Evolutionary conservation across 2,797 vertebrate genomes (phyloP), one percentile per base, ranked within the genome.

Genomic region (Scyliorhinus canicula): DNA sequence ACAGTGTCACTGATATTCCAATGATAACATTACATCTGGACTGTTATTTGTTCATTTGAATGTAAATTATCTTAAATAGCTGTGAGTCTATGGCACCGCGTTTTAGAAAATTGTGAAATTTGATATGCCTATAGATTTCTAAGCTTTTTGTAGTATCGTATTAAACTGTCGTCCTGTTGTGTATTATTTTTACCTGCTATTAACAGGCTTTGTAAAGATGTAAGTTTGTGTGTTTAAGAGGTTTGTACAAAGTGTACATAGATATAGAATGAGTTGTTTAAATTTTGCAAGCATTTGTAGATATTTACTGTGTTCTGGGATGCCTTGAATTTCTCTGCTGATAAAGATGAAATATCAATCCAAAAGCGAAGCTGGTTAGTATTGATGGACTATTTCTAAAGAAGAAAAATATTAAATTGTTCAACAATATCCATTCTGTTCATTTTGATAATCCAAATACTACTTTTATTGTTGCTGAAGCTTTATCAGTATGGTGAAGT

Each of bases 231-330:
- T 98, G 97, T 98, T 97, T 95, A 96, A 97, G 95, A 97, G 97
- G 96, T 97, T 97, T 98, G 98, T 98, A 98, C 97, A 98, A 97
- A 97, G 97, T 99, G 98, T 99, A 99, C 96, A 99, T 98, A 98
- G 95, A 95, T 96, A 96, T 74, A 94, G 93, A 94, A 52, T 94
- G 93, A 96, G 97, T 96, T 98, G 97, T 98, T 98, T 97, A 96
- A 97, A 97, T 97, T 98, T 97, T 96, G 97, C 97, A 97, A 97
- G 97, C 97, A 98, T 98, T 98, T 99, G 98, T 98, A 98, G 98
- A 98, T 98, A 98, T 96, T 97, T 96, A 97, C 98, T 97, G 97
- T 96, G 97, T 97, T 97, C 97, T 97, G 97, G 96, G 97, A 97
- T 95, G 97, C 97, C 97, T 97, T 97, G 96, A 96, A 96, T 96